Base-by-base conservation (phyloP, 2,888 invertebrate species). In the Euspilapteryx auroguttella region DNA sequence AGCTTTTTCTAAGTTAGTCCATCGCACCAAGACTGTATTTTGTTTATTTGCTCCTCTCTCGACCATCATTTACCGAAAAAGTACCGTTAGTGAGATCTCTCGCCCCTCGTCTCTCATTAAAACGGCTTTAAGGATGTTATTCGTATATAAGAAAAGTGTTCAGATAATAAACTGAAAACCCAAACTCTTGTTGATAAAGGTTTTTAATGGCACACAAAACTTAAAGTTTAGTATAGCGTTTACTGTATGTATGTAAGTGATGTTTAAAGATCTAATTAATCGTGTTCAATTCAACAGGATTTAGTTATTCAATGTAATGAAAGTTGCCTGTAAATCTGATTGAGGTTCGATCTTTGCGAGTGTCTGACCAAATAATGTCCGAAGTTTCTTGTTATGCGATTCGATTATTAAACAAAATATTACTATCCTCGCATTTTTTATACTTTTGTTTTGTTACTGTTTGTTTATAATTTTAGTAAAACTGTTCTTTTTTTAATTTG, bases 1-100 rank as follows among this genome's bases (percentile, higher is more conserved):
- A 91, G 91, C 85, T 90, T 92, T 82, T 92, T 92, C 85, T 92
- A 91, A 89, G 61, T 68, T 68, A 64, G 50, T 57, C 56, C 63
- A 65, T 58, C 61, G 63, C 71, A 68, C 63, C 68, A 73, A 73
- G 75, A 73, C 75, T 73, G 73, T 66, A 65, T 45, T 65, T 65
- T 38, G 47, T 65, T 73, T 58, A 46, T 63, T 66, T 69, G 64
- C 56, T 62, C 55, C 55, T 56, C 62, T 59, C 53, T 38, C 44
- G 51, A n/a, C 12, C n/a, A n/a, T n/a, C n/a, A n/a, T n/a, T n/a
- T n/a, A n/a, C n/a, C n/a, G n/a, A n/a, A n/a, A n/a, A n/a, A n/a
- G n/a, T 47, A 47, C 55, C 55, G 51, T 47, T 41, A 61, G 58
- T 58, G 64, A 56, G 50, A 32, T 39, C 42, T 49, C 49, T 44